These are phyloP conservation scores for Pseudopodoces humilis DNA, from an alignment of 2,113 vertebrate species.

Conservation along the genomic window DNA sequence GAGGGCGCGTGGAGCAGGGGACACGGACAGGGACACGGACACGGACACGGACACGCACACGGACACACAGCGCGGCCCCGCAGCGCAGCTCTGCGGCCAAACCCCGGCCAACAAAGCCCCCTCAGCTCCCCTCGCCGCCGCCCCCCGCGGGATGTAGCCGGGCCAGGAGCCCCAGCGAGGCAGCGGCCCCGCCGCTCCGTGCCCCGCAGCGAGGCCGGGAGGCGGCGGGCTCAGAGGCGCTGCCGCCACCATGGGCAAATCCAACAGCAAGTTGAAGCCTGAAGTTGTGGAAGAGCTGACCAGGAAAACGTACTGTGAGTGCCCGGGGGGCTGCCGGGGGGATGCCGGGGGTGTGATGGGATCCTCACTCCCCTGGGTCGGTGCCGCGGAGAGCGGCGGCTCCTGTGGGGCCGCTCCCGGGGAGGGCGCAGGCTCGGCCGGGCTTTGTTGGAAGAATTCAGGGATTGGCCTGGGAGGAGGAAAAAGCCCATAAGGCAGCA, in stretches of 20 bases:
- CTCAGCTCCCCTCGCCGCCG: neutral
- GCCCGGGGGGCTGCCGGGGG: neutral
- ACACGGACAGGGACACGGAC: no score
- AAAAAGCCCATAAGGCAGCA: neutral
- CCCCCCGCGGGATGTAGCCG: neutral
- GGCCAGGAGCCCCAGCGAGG: neutral
- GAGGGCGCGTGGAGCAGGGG: neutral
- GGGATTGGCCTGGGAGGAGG: neutral
- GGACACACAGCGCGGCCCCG: neutral
- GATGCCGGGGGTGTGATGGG: neutral
- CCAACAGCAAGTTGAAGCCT: constrained; percentile 94
- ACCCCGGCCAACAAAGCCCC: constrained; percentile 1
- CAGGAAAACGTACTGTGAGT: constrained; percentile 95
- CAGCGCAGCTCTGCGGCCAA: neutral
- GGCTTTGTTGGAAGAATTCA: constrained; percentile 42
- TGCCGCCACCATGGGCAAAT: constrained; percentile 85
- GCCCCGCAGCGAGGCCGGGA: constrained; percentile 12
- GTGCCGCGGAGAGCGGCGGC: neutral
- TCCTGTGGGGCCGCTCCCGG: neutral
- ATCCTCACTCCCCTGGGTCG: neutral
- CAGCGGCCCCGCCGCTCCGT: neutral
- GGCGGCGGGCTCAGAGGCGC: constrained; percentile 27
- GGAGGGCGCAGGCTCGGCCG: neutral
- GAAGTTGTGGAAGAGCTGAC: constrained; percentile 94
- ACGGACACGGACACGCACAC: constrained; percentile 33